A percentile compares a stretch with the other conserved stretches of the same genome.
Conservation (phyloP, 2,113 vertebrate genomes). For the Ageneiosus marmoratus region DNA sequence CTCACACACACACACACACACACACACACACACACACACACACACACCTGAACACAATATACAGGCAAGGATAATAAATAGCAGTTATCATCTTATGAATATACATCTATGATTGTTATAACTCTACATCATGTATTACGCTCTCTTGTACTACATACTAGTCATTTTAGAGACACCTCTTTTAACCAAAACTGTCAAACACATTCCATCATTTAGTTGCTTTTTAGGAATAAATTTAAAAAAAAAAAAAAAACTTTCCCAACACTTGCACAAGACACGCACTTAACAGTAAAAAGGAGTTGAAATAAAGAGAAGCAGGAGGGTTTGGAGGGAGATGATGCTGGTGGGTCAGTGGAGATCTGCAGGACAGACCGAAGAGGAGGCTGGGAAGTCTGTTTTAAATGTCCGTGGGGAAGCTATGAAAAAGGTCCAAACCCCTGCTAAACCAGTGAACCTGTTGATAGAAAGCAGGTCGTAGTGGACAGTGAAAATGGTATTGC, state of each 20-base stretch:
- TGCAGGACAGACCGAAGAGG: neutral
- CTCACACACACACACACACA: too few relatives aligned
- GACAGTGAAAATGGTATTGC: neutral
- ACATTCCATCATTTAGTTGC: slow-evolving; percentile 19
- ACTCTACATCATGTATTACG: slow-evolving; percentile 37
- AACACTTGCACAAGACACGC: slow-evolving; percentile 53
- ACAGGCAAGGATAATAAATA: slow-evolving; percentile 69
- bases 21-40: slow-evolving; percentile 37
- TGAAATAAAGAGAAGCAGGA: slow-evolving; percentile 15
- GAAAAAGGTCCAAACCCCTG: slow-evolving; percentile 14
- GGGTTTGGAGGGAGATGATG: slow-evolving; percentile 2
- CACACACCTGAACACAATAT: slow-evolving; percentile 67
- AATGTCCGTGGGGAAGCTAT: neutral
- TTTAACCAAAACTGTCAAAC: neutral
- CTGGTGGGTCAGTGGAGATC: neutral
- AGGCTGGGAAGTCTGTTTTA: slow-evolving; percentile 1
- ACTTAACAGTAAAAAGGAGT: slow-evolving; percentile 38
- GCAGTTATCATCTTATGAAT: slow-evolving; percentile 55
- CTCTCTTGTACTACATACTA: slow-evolving; percentile 54
- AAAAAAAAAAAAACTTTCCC: slow-evolving; percentile 21
- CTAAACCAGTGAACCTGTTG: slow-evolving; percentile 18
- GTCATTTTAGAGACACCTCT: slow-evolving; percentile 8
- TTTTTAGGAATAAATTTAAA: slow-evolving; percentile 26
- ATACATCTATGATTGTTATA: slow-evolving; percentile 51
- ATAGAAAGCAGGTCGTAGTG: neutral